These are phyloP conservation scores for Lamprologus sp. DNA, from an alignment of 2,113 vertebrate species.

Conservation along the genomic window DNA sequence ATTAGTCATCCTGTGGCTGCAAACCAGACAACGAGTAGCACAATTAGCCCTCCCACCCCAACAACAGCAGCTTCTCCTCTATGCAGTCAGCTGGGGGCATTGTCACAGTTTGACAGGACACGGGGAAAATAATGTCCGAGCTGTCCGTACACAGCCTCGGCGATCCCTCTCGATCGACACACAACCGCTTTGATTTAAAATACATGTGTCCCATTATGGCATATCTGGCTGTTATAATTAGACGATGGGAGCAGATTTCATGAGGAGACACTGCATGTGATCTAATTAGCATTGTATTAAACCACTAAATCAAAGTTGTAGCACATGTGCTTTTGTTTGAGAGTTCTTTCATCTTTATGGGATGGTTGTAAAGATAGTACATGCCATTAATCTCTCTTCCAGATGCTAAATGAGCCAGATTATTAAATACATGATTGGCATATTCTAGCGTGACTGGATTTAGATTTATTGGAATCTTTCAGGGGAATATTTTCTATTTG, in stretches of 20 bases:
- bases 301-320: slow-evolving; percentile 69
- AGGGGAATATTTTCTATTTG: not conserved
- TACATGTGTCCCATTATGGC: slow-evolving; percentile 40
- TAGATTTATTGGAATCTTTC: slow-evolving; percentile 13
- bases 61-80: not conserved
- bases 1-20: slow-evolving; percentile 55
- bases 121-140: not conserved
- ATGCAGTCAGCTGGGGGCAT: not conserved
- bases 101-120: not conserved
- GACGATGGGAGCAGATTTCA: slow-evolving; percentile 57
- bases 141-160: not conserved
- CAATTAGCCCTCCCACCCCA: slow-evolving; percentile 41
- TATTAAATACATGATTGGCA: slow-evolving; percentile 60
- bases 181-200: slow-evolving; percentile 41
- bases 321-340: slow-evolving; percentile 65
- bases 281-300: slow-evolving; percentile 74
- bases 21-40: slow-evolving; percentile 35
- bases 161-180: not conserved
- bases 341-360: slow-evolving; percentile 66
- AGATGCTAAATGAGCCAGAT: slow-evolving; percentile 62
- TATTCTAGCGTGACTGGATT: not conserved
- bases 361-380: slow-evolving; percentile 67
- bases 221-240: slow-evolving; percentile 66
- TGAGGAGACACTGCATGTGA: slow-evolving; percentile 57
- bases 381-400: slow-evolving; percentile 65